Conservation (phyloP, 2,888 invertebrate genomes). For the Acleris literana region DNA sequence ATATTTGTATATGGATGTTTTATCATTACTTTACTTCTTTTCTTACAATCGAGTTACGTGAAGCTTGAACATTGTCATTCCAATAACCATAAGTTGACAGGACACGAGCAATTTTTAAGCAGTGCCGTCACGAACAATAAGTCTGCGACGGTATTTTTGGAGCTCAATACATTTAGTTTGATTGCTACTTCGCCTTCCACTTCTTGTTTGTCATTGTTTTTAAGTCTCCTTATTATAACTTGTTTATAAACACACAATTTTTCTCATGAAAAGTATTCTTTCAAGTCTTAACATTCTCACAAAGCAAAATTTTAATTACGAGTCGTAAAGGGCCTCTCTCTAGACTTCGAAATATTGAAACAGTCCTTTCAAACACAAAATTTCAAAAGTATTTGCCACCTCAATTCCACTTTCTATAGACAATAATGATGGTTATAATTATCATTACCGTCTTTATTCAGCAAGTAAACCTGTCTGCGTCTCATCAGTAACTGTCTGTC, state of each 20-base stretch:
- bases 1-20: too few relatives aligned
- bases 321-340: neutral
- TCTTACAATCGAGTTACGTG: neutral
- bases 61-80: conserved; percentile 7
- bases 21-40: neutral
- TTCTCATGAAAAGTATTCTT: conserved; percentile 40
- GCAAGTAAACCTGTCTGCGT: conserved; percentile 52
- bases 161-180: conserved; percentile 71
- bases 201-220: conserved; percentile 74
- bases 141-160: conserved; percentile 65
- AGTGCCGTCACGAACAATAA: conserved; percentile 69
- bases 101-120: conserved; percentile 64
- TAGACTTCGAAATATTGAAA: neutral
- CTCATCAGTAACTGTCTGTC: conserved; percentile 68
- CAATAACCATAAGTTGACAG: conserved; percentile 41
- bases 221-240: too few relatives aligned
- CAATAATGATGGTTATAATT: conserved; percentile 59
- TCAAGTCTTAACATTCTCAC: neutral
- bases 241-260: conserved; percentile 53
- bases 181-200: conserved; percentile 61
- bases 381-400: conserved; percentile 17
- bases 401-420: conserved; percentile 31
- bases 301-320: neutral
- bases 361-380: conserved; percentile 16
- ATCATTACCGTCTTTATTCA: conserved; percentile 53